These are phyloP conservation scores for Rutilus rutilus DNA, from an alignment of 2,113 vertebrate species.

Conservation along the genomic window DNA sequence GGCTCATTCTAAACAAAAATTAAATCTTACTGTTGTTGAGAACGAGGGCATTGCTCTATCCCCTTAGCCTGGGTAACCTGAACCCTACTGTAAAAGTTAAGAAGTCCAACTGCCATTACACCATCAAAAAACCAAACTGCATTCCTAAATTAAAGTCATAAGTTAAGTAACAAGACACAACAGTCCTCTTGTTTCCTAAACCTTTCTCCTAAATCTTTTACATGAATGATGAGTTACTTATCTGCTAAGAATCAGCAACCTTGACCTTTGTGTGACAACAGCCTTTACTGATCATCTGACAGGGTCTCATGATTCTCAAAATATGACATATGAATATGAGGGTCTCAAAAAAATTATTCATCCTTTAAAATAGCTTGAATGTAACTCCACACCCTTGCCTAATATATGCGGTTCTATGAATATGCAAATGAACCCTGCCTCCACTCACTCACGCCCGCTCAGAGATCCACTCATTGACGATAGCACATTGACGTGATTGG, in stretches of 20 bases:
- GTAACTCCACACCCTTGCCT: too few relatives aligned
- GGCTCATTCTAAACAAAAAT: background rate
- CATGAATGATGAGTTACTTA: background rate
- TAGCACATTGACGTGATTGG: too few relatives aligned
- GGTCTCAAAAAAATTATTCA: too few relatives aligned
- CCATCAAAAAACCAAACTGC: background rate
- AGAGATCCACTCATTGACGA: too few relatives aligned
- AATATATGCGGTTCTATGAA: too few relatives aligned
- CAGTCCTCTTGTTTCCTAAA: background rate
- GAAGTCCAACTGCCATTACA: conserved; percentile 13
- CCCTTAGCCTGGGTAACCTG: conserved; percentile 6
- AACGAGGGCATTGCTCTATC: background rate
- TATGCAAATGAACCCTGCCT: too few relatives aligned
- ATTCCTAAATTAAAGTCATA: background rate
- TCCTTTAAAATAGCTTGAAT: too few relatives aligned
- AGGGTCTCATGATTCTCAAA: too few relatives aligned
- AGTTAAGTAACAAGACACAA: background rate
- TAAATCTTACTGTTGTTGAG: background rate
- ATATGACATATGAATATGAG: too few relatives aligned
- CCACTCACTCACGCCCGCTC: too few relatives aligned
- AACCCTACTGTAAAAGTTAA: background rate
- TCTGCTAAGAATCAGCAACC: conserved; percentile 11
- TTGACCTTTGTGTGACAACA: conserved; percentile 15
- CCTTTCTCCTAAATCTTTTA: background rate
- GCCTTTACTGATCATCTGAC: background rate